A percentile compares a stretch with the other conserved stretches of the same genome.
Conservation (phyloP, 2,113 vertebrate species). For the Colinus virginianus region DNA sequence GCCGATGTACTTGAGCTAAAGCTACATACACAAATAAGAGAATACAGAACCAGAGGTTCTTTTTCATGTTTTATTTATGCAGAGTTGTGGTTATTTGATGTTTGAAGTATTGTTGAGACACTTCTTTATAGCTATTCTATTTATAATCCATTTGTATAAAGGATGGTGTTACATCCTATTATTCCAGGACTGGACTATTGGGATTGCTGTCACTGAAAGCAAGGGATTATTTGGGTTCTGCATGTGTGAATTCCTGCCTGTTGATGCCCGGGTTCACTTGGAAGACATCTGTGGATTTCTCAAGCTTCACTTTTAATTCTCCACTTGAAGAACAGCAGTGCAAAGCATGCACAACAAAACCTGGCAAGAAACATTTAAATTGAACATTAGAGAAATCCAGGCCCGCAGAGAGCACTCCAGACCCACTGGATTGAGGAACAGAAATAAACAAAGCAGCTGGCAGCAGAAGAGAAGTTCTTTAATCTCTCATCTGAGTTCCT, state of each 20-base stretch:
- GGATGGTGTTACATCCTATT: neutral
- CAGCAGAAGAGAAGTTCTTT: neutral
- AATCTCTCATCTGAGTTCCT: neutral
- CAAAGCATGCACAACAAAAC: neutral
- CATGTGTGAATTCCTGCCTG: neutral
- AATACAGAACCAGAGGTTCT: neutral
- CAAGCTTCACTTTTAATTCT: neutral
- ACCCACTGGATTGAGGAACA: neutral
- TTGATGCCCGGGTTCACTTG: neutral
- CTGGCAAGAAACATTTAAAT: neutral
- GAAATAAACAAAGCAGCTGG: neutral
- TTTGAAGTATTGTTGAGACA: neutral
- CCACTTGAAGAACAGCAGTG: neutral
- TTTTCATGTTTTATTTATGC: neutral
- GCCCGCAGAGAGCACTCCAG: neutral
- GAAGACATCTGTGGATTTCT: neutral
- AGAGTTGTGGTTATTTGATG: neutral
- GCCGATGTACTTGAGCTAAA: neutral
- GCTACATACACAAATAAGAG: neutral
- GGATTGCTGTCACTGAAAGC: neutral
- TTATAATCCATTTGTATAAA: neutral
- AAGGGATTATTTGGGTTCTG: neutral
- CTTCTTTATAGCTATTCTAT: neutral
- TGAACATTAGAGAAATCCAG: neutral
- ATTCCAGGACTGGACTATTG: neutral